Conservation (phyloP, 2,797 vertebrate species). For the Okamejei kenojei region DNA sequence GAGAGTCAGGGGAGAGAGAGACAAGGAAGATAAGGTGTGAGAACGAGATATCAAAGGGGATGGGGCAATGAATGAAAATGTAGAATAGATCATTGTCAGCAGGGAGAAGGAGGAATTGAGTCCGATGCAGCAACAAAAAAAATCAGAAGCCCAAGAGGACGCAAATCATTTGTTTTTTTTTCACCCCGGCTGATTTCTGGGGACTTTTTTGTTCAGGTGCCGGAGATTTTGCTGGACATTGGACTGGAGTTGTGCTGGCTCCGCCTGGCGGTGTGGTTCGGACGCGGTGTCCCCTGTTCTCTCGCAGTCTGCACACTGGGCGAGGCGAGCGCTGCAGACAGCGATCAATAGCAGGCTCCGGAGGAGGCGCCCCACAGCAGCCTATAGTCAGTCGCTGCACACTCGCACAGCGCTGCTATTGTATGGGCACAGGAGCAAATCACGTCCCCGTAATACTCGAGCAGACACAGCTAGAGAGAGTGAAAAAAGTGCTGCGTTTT, state of each 20-base stretch:
- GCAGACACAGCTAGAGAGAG: background rate
- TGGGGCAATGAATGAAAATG: too few species aligned
- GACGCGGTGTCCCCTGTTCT: background rate
- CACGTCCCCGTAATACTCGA: background rate
- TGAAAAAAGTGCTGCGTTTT: background rate
- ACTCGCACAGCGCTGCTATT: constrained; percentile 27
- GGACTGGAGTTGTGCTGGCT: background rate
- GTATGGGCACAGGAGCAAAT: constrained; percentile 34
- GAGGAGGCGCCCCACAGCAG: background rate
- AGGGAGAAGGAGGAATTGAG: background rate
- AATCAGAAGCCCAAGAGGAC: background rate
- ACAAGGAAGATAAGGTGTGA: too few species aligned
- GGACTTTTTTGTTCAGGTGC: background rate
- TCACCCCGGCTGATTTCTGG: background rate
- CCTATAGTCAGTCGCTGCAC: constrained; percentile 28
- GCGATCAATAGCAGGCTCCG: constrained; percentile 30
- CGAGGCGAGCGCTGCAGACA: constrained; percentile 27
- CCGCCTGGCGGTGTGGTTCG: constrained; percentile 2
- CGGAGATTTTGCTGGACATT: background rate
- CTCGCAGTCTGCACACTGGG: background rate
- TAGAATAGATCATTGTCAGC: too few species aligned
- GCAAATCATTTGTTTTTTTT: background rate
- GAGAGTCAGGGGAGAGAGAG: too few species aligned
- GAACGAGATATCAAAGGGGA: too few species aligned
- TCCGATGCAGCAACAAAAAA: background rate